Conservation (phyloP, 1,140 invertebrate species). For the Delia radicum region DNA sequence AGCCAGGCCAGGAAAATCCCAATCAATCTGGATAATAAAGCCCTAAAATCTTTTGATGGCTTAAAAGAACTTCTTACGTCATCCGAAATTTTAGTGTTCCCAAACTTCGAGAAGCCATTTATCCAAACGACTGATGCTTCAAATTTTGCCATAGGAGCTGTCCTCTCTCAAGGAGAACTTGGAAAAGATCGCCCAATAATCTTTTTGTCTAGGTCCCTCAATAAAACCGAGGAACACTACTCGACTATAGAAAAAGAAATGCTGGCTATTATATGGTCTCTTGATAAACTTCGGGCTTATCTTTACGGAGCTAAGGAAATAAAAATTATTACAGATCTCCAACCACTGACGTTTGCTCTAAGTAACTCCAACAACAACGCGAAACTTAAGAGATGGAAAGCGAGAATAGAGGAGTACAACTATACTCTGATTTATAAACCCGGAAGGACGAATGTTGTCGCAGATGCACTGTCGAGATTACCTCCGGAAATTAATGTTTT, state of each 20-base stretch:
- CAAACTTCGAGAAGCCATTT: slow-evolving; percentile 43
- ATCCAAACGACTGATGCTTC: slow-evolving; percentile 42
- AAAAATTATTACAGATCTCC: slow-evolving; percentile 40
- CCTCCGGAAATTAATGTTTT: neutral
- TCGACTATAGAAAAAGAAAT: slow-evolving; percentile 39
- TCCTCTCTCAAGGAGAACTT: too few species aligned
- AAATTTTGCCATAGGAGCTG: slow-evolving; percentile 34
- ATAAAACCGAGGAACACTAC: slow-evolving; percentile 39
- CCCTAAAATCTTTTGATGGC: slow-evolving; percentile 46
- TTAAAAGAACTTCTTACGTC: slow-evolving; percentile 52
- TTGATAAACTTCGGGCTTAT: slow-evolving; percentile 50
- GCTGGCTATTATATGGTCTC: slow-evolving; percentile 46
- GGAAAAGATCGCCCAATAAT: slow-evolving; percentile 45
- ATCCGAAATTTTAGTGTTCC: slow-evolving; percentile 51
- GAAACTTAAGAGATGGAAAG: slow-evolving; percentile 25
- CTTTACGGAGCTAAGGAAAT: neutral
- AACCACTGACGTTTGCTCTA: slow-evolving; percentile 52
- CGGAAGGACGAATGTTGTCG: too few species aligned
- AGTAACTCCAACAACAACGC: slow-evolving; percentile 46
- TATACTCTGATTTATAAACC: too few species aligned
- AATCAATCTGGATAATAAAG: neutral
- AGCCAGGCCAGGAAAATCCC: slow-evolving; percentile 12
- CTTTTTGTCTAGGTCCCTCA: slow-evolving; percentile 42
- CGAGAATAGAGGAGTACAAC: too few species aligned
- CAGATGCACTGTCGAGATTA: too few species aligned